A percentile compares a stretch with the other conserved stretches of the same genome.
These are phyloP conservation scores for Pseudanteris insignis DNA, from an alignment of 2,888 invertebrate genomes.

Conservation along the genomic window DNA sequence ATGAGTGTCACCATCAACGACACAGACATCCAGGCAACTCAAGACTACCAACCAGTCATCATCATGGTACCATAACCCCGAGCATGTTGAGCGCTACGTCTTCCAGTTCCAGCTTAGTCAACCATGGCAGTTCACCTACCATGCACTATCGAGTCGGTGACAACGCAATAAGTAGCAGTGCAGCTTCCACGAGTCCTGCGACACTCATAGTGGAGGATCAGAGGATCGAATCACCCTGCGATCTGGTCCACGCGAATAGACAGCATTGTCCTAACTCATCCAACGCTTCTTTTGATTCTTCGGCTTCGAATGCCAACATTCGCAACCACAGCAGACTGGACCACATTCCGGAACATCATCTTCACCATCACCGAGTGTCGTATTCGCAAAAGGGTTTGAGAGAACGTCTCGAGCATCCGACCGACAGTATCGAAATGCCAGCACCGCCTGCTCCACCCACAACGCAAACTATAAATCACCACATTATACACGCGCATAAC, in stretches of 20 bases:
- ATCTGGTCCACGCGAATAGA: constrained; percentile 51
- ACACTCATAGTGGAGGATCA: constrained; percentile 51
- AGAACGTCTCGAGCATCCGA: constrained; percentile 44
- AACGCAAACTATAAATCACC: constrained; percentile 34
- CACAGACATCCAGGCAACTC: constrained; percentile 49
- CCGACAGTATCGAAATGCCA: background rate
- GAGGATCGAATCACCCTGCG: constrained; percentile 52
- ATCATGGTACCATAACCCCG: constrained; percentile 48
- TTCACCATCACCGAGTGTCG: constrained; percentile 49
- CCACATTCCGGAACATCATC: constrained; percentile 56
- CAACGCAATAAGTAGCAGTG: constrained; percentile 44
- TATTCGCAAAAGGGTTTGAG: constrained; percentile 51
- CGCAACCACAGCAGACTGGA: constrained; percentile 56
- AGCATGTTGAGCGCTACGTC: constrained; percentile 53
- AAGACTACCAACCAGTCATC: constrained; percentile 37
- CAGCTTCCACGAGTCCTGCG: constrained; percentile 50
- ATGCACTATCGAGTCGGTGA: constrained; percentile 46
- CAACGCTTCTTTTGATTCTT: constrained; percentile 58
- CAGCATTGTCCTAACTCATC: constrained; percentile 58
- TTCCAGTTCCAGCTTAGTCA: constrained; percentile 55
- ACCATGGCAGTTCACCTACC: constrained; percentile 53
- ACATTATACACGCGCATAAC: constrained; percentile 49
- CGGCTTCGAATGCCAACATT: constrained; percentile 56
- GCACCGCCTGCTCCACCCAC: constrained; percentile 15
- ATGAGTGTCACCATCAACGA: constrained; percentile 24